phyloP scores from a whole-genome alignment of 2,797 vertebrate genomes.

The Neopelma chrysocephalum region DNA sequence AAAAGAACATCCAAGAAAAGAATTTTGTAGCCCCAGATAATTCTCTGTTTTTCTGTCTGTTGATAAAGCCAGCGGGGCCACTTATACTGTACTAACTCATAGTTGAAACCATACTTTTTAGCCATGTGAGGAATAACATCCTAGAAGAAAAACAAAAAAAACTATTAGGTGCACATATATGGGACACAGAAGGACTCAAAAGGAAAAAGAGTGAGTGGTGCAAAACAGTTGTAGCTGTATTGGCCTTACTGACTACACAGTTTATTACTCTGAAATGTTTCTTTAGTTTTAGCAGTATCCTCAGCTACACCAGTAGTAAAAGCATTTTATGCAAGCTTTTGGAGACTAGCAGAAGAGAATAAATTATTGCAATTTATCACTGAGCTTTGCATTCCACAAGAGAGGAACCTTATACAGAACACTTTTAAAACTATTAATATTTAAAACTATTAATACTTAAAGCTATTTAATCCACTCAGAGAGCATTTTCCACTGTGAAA shows the following conservation, averaged over 20 bases:
- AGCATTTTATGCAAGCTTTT: background rate
- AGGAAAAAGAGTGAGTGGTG: background rate
- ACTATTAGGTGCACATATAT: background rate
- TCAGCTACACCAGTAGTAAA: background rate
- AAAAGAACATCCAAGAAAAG: slow-evolving; percentile 98
- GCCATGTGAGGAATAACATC: slow-evolving; percentile 94
- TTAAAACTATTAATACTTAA: background rate
- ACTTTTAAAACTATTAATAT: background rate
- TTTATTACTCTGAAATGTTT: background rate
- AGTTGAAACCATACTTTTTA: slow-evolving; percentile 88
- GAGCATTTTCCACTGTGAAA: background rate
- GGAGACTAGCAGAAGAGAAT: background rate
- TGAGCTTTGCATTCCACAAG: background rate
- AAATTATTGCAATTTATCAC: background rate
- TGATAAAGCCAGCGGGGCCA: slow-evolving; percentile 97
- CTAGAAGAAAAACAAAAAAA: slow-evolving; percentile 68
- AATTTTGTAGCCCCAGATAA: slow-evolving; percentile 98
- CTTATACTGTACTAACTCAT: slow-evolving; percentile 93
- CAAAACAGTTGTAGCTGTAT: background rate
- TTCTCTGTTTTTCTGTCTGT: slow-evolving; percentile 95
- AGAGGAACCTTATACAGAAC: background rate
- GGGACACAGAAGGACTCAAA: background rate
- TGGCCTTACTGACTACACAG: background rate
- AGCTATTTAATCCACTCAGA: background rate
- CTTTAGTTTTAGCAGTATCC: background rate